phyloP scores from a whole-genome alignment of 1,140 invertebrate genomes.

The Vanessa atalanta region DNA sequence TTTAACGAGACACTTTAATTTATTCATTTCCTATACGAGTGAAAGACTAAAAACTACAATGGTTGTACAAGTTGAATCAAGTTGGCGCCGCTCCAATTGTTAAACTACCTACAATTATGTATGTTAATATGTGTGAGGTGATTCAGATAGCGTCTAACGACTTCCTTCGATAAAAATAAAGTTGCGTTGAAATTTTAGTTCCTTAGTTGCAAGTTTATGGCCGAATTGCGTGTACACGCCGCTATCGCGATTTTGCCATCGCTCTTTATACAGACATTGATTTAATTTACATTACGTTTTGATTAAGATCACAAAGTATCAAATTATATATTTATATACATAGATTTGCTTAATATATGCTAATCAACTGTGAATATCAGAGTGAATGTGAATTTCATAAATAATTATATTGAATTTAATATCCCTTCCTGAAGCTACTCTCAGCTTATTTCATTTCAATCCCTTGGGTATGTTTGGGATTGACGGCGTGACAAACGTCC shows the following conservation, averaged over 20 bases:
- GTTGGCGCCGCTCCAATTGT: conserved; percentile 71
- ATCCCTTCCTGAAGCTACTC: no score
- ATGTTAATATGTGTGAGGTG: conserved; percentile 77
- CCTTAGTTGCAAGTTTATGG: conserved; percentile 77
- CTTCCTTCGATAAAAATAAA: conserved; percentile 79
- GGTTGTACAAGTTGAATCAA: conserved; percentile 61
- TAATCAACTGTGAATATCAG: no score
- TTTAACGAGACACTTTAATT: conserved; percentile 15
- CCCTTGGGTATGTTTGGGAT: no score
- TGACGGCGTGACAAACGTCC: no score
- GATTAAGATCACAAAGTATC: conserved; percentile 26
- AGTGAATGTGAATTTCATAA: no score
- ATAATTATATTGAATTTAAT: no score
- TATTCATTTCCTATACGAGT: conserved; percentile 46
- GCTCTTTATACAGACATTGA: conserved; percentile 78
- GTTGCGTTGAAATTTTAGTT: conserved; percentile 80
- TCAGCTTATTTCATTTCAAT: no score
- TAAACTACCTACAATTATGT: conserved; percentile 79
- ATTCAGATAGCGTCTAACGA: conserved; percentile 77
- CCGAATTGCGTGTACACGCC: conserved; percentile 69
- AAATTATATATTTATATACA: neutral
- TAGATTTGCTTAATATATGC: neutral
- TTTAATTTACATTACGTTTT: conserved; percentile 72
- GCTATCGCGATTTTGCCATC: conserved; percentile 68
- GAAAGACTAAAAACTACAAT: conserved; percentile 69